phyloP scores from a whole-genome alignment of 2,113 vertebrate genomes.

The Brachyhypopomus gauderio region DNA sequence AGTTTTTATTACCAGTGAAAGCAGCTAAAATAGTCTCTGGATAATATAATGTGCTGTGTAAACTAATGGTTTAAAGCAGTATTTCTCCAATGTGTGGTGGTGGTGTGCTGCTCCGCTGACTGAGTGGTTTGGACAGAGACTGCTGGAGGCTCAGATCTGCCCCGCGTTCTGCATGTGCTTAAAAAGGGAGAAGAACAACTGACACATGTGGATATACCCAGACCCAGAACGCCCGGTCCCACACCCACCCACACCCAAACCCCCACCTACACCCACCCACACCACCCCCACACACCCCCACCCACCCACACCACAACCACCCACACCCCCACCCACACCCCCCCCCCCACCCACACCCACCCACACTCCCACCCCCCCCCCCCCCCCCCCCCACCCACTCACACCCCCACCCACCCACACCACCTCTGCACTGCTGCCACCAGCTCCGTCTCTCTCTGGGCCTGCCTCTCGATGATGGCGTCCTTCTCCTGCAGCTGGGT shows the following conservation, averaged over 20 bases:
- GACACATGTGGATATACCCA: too few species aligned
- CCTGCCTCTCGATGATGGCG: slow-evolving; percentile 79
- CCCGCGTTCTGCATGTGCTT: not conserved
- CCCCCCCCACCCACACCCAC: not conserved
- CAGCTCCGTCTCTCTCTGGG: slow-evolving; percentile 87
- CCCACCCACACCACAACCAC: slow-evolving; percentile 69
- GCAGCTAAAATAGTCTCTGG: not conserved
- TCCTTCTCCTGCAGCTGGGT: slow-evolving; percentile 81
- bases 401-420: too few species aligned
- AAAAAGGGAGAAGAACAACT: too few species aligned
- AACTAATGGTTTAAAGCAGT: not conserved
- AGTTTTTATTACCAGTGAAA: not conserved
- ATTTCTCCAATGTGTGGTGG: not conserved
- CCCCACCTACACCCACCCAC: not conserved
- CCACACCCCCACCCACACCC: not conserved
- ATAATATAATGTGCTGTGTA: not conserved
- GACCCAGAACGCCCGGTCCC: too few species aligned
- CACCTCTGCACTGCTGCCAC: slow-evolving; percentile 90
- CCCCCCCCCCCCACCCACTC: too few species aligned
- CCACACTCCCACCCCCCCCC: slow-evolving; percentile 9
- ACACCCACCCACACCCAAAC: not conserved
- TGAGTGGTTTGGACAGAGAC: not conserved
- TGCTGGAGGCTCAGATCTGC: not conserved
- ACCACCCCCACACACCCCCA: too few species aligned
- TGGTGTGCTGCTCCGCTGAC: not conserved